Evolutionary conservation across 2,113 vertebrate species (phyloP).

Genomic region (Hydrolagus affinis): DNA sequence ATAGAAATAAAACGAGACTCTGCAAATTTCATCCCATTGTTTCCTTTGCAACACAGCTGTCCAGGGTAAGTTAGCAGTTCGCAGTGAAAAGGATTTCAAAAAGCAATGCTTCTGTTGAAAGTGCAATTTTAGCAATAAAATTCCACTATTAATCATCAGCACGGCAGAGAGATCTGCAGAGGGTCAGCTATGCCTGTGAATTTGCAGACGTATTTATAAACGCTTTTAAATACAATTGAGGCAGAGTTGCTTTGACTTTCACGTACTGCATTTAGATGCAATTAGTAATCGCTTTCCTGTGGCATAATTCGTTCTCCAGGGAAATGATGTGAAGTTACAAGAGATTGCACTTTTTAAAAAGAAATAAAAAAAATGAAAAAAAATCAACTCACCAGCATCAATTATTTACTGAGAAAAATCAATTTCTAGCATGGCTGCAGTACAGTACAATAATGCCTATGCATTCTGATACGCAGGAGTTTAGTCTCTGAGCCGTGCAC

Average conservation of each 20-base stretch:
- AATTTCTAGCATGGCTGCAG: conserved; percentile 32
- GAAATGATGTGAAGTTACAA: conserved; percentile 29
- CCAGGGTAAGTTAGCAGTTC: not conserved
- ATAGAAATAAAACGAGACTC: not conserved
- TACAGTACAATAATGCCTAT: conserved; percentile 28
- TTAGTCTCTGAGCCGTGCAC: conserved; percentile 13
- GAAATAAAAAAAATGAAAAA: not conserved
- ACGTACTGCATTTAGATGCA: conserved; percentile 15
- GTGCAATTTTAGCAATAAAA: not conserved
- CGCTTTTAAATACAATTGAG: conserved; percentile 17
- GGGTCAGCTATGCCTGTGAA: not conserved
- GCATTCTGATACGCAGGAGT: conserved; percentile 24
- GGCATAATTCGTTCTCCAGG: conserved; percentile 25
- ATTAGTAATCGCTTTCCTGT: conserved; percentile 14
- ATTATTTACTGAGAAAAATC: conserved; percentile 31
- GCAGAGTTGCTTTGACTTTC: conserved; percentile 13
- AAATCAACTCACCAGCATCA: conserved; percentile 28
- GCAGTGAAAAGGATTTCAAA: not conserved
- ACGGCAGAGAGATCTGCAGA: not conserved
- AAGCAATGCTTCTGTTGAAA: not conserved
- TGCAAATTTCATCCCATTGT: not conserved
- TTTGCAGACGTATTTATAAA: not conserved
- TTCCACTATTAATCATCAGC: not conserved
- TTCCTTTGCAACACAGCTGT: not conserved
- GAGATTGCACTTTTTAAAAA: conserved; percentile 24